Conservation (phyloP, 2,888 invertebrate species). For the Andrena fulva region DNA sequence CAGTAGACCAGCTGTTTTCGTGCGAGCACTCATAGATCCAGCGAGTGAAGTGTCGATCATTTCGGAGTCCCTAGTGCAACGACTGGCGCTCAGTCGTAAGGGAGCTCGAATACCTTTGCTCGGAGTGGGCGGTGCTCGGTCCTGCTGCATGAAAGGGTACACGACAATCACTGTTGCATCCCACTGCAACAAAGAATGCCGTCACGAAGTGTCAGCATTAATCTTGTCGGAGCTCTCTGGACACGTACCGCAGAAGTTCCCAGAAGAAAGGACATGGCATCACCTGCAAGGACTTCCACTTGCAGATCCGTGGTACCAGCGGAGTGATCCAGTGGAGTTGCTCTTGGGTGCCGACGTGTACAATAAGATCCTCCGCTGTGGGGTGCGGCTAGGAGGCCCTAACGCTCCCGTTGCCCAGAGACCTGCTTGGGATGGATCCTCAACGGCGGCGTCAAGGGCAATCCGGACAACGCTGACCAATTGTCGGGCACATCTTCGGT, state of each 20-base stretch:
- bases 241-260: not conserved
- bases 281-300: too few species aligned
- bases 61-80: too few species aligned
- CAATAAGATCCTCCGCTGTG: not conserved
- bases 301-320: not conserved
- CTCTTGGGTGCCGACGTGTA: not conserved
- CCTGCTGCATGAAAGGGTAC: not conserved
- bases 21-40: too few species aligned
- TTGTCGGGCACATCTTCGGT: too few species aligned
- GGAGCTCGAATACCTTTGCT: too few species aligned
- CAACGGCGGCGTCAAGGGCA: not conserved
- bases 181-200: too few species aligned
- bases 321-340: not conserved
- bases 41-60: too few species aligned
- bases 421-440: not conserved
- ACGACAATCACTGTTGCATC: not conserved
- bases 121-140: too few species aligned
- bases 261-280: not conserved
- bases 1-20: too few species aligned
- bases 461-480: rapidly evolving
- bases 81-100: too few species aligned
- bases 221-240: not conserved
- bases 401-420: not conserved
- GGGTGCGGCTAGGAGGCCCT: not conserved
- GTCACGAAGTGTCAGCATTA: too few species aligned